Evolutionary conservation across 1,140 invertebrate species (phyloP), one percentile per base, ranked within the genome.

Genomic region (Triops cancriformis): DNA sequence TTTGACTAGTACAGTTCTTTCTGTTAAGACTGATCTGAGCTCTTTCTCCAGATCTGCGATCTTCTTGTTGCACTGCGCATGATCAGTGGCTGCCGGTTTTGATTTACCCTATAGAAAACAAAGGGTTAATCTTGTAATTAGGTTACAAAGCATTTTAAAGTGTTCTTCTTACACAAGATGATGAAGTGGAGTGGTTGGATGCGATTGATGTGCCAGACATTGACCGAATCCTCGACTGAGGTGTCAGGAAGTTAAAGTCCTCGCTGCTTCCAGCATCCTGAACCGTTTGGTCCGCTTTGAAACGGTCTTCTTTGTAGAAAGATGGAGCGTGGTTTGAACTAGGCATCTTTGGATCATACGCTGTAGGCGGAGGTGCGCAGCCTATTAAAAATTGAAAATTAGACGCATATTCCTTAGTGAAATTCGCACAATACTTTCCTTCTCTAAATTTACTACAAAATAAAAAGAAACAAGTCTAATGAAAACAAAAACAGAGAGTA

Each of bases 311-410:
- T 76, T 76, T 76, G 18, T 28, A 27, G 26, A 76, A 76, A 51
- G 41, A 45, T 4, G 64, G 43, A 12, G 28, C 42, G 6, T 64
- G 42, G 12, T 6, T 45, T 45, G 26, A 43, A 76, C 18, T 12
- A 23, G 77, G 77, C 41, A 73, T 26, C 72, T 73, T 73, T 26
- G 77, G 77, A 42, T 78, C 77, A 73, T 78, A 78, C 41, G 77
- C 77, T 42, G 77, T 78, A 26, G 77, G 77, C 7, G 77, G 72
- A 14, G 77, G 77, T 3, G 72, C 77, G 43, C 77, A 78, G 23
- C 42, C 77, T 78, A 51, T 28, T 51, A 18, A 41, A 18, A n/a
- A 73, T 12, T 27, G 4, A 72, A 6, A 72, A 11, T 72, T 72
- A 72, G 11, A 72, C 12, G 3, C 11, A 12, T 12, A 73, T 26